phyloP scores from a whole-genome alignment of 2,113 vertebrate species.

The Clarias magur region DNA sequence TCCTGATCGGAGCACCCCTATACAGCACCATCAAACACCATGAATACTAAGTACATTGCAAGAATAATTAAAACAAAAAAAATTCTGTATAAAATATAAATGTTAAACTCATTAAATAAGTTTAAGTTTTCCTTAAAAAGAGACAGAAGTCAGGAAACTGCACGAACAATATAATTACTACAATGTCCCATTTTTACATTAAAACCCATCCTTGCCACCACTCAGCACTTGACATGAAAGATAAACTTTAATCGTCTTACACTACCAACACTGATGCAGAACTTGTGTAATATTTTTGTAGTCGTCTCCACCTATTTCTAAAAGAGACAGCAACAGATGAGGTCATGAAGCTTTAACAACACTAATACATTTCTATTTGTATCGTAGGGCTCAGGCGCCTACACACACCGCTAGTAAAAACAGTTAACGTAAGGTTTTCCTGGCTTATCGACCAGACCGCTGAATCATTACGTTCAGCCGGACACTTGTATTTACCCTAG shows the following conservation, averaged over 20 bases:
- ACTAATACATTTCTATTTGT: background rate
- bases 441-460: background rate
- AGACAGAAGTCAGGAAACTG: background rate
- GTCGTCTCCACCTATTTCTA: background rate
- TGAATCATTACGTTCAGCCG: constrained; percentile 14
- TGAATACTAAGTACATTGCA: background rate
- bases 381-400: background rate
- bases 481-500: background rate
- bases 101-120: background rate
- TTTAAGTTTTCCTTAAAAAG: background rate
- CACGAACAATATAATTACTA: background rate
- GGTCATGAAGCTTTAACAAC: background rate
- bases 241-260: background rate
- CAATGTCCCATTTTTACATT: background rate
- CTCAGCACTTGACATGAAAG: background rate
- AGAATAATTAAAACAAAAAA: background rate
- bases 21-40: background rate
- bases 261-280: background rate
- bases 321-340: background rate
- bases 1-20: no score
- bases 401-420: background rate
- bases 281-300: background rate
- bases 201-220: background rate
- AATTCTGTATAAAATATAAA: background rate
- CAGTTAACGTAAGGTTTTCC: background rate